These are phyloP conservation scores for Agrilus mali DNA, from an alignment of 2,888 invertebrate species.

Conservation along the genomic window DNA sequence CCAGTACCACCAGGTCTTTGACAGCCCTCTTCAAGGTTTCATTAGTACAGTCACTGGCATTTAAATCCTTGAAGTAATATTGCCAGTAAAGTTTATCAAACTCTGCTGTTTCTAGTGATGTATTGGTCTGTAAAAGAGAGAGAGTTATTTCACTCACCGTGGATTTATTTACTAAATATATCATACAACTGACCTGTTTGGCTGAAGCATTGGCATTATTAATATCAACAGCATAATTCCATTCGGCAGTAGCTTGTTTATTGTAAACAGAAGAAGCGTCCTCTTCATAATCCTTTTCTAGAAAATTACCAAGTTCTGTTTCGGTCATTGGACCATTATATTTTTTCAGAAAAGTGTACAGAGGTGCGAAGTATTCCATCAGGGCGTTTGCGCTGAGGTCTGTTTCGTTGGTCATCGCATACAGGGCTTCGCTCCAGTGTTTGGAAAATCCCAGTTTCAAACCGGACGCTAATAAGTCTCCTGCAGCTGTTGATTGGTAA, in stretches of 20 bases:
- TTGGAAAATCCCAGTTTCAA: constrained; percentile 35
- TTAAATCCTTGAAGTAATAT: constrained; percentile 24
- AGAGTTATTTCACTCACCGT: neutral
- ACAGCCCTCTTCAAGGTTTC: constrained; percentile 32
- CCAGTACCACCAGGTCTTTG: constrained; percentile 33
- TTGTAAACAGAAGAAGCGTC: constrained; percentile 22
- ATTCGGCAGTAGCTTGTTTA: constrained; percentile 24
- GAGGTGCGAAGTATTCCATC: constrained; percentile 44
- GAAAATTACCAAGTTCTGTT: constrained; percentile 14
- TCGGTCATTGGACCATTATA: constrained; percentile 6
- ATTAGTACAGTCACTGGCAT: constrained; percentile 31
- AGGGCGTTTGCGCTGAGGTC: constrained; percentile 40
- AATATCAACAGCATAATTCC: constrained; percentile 29
- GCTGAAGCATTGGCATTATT: constrained; percentile 18
- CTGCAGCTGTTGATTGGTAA: constrained; percentile 19
- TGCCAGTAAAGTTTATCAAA: constrained; percentile 32
- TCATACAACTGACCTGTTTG: constrained; percentile 14
- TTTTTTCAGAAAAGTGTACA: constrained; percentile 37
- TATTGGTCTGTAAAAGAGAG: constrained; percentile 16
- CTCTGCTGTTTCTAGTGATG: constrained; percentile 16
- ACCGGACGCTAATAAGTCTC: constrained; percentile 41
- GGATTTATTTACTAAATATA: neutral
- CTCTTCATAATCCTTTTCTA: constrained; percentile 18
- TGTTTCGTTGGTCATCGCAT: constrained; percentile 42
- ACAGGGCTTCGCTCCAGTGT: constrained; percentile 46